A percentile compares a stretch with the other conserved stretches of the same genome.
Conservation (phyloP, 2,888 invertebrate species). For the Cephus rjabovi region DNA sequence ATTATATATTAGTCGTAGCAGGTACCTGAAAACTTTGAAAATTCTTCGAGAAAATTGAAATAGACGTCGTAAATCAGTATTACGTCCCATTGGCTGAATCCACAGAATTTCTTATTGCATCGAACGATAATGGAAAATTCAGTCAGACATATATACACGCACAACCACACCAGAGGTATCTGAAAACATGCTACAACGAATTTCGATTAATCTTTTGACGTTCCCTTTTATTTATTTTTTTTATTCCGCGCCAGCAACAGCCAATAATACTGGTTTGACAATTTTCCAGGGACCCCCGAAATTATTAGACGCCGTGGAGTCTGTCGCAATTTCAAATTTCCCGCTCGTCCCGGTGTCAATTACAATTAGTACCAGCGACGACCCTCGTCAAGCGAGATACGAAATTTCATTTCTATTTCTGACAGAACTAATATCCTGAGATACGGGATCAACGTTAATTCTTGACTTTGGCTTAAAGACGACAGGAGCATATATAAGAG, state of each 20-base stretch:
- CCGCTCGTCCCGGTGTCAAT: neutral
- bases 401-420: neutral
- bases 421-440: neutral
- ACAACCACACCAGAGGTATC: neutral
- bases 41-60: neutral
- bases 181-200: neutral
- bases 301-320: neutral
- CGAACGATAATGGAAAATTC: neutral
- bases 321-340: neutral
- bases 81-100: neutral
- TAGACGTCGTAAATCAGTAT: neutral
- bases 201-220: neutral
- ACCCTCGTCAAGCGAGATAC: neutral
- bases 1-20: neutral
- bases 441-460: neutral
- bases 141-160: neutral
- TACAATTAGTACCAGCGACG: neutral
- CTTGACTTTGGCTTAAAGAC: neutral
- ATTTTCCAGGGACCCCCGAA: neutral
- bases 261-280: neutral
- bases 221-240: neutral
- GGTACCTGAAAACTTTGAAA: neutral
- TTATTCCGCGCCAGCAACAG: neutral
- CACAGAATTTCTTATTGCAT: neutral
- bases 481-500: neutral